Evolutionary conservation across 1,140 invertebrate genomes (phyloP).

Genomic region (Thaumatotibia leucotreta): DNA sequence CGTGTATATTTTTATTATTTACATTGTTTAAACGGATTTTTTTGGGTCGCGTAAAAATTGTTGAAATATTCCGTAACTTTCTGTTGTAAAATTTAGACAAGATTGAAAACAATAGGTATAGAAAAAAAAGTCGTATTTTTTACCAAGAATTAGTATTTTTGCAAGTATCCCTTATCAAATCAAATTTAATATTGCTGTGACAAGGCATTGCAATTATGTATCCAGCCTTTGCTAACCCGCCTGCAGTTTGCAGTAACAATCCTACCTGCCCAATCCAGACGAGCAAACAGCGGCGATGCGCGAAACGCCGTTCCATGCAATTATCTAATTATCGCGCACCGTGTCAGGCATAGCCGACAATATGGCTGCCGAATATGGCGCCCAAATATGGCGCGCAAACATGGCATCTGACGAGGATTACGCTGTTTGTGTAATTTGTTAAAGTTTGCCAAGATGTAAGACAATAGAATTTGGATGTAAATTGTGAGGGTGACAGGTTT

Average conservation of each 20-base stretch:
- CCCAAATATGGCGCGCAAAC: constrained; percentile 28
- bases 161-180: too few relatives aligned
- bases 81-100: too few relatives aligned
- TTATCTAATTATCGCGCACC: constrained; percentile 57
- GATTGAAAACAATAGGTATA: too few relatives aligned
- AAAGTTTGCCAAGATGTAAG: constrained; percentile 38
- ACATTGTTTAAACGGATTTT: too few relatives aligned
- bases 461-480: constrained; percentile 7
- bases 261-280: constrained; percentile 14
- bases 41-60: too few relatives aligned
- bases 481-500: neutral
- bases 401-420: constrained; percentile 39
- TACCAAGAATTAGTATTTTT: too few relatives aligned
- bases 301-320: constrained; percentile 52
- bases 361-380: constrained; percentile 47
- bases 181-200: neutral
- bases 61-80: too few relatives aligned
- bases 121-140: too few relatives aligned
- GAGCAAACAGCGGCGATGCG: constrained; percentile 37
- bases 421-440: constrained; percentile 60
- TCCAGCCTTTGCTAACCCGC: neutral
- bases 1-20: too few relatives aligned
- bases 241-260: constrained; percentile 8
- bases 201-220: neutral
- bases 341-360: constrained; percentile 31